phyloP scores from a whole-genome alignment of 2,888 invertebrate species.

The Plutella xylostella region DNA sequence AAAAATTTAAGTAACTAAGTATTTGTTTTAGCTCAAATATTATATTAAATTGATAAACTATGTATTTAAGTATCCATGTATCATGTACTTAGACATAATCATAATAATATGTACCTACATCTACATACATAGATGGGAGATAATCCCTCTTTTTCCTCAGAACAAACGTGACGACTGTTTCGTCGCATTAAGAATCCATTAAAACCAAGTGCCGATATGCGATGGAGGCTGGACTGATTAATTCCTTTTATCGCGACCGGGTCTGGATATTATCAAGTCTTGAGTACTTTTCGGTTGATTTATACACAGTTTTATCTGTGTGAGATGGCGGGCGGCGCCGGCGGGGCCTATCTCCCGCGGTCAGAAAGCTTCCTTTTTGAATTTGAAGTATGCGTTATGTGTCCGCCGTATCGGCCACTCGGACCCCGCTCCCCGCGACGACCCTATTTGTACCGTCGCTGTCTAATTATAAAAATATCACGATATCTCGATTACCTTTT shows the following conservation, averaged over 20 bases:
- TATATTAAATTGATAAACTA: no score
- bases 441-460: no score
- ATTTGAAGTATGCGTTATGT: conserved; percentile 24
- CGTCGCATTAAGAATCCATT: conserved; percentile 46
- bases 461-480: not conserved
- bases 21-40: no score
- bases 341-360: conserved; percentile 10
- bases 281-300: conserved; percentile 30
- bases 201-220: conserved; percentile 21
- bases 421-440: no score
- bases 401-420: conserved; percentile 1
- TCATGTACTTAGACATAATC: no score
- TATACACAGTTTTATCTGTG: conserved; percentile 29
- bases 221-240: conserved; percentile 31
- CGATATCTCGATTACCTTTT: not conserved
- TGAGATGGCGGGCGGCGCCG: conserved; percentile 30
- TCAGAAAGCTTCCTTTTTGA: conserved; percentile 16
- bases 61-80: no score
- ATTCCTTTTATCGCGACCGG: conserved; percentile 32
- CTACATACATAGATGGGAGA: no score
- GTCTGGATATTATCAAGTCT: conserved; percentile 28
- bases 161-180: conserved; percentile 12
- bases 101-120: not conserved
- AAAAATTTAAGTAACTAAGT: no score
- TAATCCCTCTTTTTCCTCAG: not conserved